Evolutionary conservation across 2,888 invertebrate genomes (phyloP), one percentile per base, ranked within the genome.

Genomic region (Leptarthrus brevirostris): DNA sequence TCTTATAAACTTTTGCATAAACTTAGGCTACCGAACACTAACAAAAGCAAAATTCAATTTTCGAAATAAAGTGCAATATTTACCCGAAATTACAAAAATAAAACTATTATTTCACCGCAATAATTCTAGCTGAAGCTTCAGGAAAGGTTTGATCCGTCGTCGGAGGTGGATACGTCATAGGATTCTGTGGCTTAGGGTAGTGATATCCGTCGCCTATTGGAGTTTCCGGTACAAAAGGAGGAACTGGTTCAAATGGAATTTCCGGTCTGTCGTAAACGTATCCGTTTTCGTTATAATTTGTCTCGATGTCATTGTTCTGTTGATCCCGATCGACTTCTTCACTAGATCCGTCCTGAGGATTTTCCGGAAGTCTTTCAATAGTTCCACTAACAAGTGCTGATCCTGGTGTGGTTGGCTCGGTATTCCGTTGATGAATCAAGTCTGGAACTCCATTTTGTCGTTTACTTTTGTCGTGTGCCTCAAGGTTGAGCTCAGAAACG

Each of bases 151-250:
- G 47, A 16, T 47, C 47, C 14, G 47, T 47, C 12, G 47, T 47
- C 10, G 10, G n/a, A 10, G 54, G 71, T 3, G 71, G 71, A 40
- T 71, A 71, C 1, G 71, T 71, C 44, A 71, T 71, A 1, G 71
- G 71, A 26, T 54, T 71, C 22, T 16, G 20, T 5, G 71, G 71
- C 12, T 8, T 54, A 14, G 71, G 71, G 10, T 71, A 71, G 14
- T 54, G n/a, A 10, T 71, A 71, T n/a, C 71, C 71, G n/a, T 26
- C 24, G 24, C 47, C 47, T 6, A 22, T 16, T 14, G 12, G 20
- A 12, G 53, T 18, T 71, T 40, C 54, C 10, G 24, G 20, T 5
- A 4, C 5, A 0, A 6, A 2, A 14, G 12, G 18, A 5, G 1
- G 6, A 4, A 36, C 36, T 4, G 18, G 6, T 40, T 61, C 61